Evolutionary conservation across 2,113 vertebrate genomes (phyloP), one percentile per base, ranked within the genome.

Genomic region (Charina bottae): DNA sequence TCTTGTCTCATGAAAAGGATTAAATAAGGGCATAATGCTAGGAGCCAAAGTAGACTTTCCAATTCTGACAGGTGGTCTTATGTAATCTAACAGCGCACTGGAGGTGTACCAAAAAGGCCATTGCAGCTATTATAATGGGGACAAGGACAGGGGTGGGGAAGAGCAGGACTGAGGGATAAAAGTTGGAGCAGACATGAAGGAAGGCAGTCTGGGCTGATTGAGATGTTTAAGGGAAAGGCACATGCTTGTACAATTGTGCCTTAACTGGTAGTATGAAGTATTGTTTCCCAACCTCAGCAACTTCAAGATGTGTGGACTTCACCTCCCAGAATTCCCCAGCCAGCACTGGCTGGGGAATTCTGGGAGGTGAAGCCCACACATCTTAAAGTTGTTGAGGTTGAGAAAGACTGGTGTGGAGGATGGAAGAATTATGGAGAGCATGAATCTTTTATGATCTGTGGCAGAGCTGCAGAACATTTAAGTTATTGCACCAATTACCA

Each of bases 1-100:
- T 33, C 46, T 89, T 15, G 23, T 54, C 78, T 89, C 55, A 55
- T 92, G 49, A 62, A 84, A 91, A 49, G 87, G 91, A 92, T 92
- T 89, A 89, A 88, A 55, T 19, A 84, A 55, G 46, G 56, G 23
- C 87, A 89, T 89, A 62, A 89, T 54, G 72, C 72, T 55, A 21
- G 37, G 87, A 89, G 72, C 72, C 46, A 64, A 85, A 42, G 55
- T 3, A 59, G 86, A 88, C 28, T 88, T 88, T 89, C 28, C 2
- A 24, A 89, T 62, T 55, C 72, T 62, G 62, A 17, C 55, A 60
- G 42, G 58, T 56, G 11, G 12, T 60, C 72, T 89, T 24, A 23
- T 60, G 42, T 33, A 83, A 49, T 46, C 85, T 83, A 58, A 88
- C 33, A 33, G 24, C 37, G 26, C 8, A 1, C 28, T 8, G 72